Base-by-base conservation (phyloP, 1,140 invertebrate species). In the Ruditapes philippinarum region DNA sequence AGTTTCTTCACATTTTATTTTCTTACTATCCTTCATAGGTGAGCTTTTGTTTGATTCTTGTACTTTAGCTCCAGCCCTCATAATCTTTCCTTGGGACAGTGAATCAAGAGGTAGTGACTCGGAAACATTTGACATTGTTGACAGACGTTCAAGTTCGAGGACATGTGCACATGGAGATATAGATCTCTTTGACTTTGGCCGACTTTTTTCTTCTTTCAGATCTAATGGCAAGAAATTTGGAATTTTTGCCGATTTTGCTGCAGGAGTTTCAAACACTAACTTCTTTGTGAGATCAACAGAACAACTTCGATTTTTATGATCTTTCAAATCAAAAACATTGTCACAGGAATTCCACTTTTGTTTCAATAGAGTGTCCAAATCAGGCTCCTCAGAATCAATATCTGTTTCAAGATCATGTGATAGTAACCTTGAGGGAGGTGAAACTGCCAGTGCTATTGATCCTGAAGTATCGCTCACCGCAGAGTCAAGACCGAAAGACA, bases 381-480 rank as follows among this genome's bases (percentile, higher is more conserved):
- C 76, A 2, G 74, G 85, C 57, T 88, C 85, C 25, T 31, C 85
- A 45, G 40, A 31, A 38, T 88, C 85, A 49, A 88, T 88, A 36
- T 88, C 85, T 31, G 85, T 88, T 70, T 88, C 85, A 19, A 88
- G n/a, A 60, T 88, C 85, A 88, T 88, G 54, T 9, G 85, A 80
- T 25, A 88, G 36, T 31, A 88, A 54, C 40, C 85, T 22, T 62
- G 84, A 33, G 5, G 33, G 45, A 12, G 68, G 74, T 17, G 74
- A 78, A 19, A 42, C 70, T n/a, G 25, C 40, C 17, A 51, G 31
- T 36, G 22, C 12, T 2, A 25, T 7, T 19, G 31, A 33, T 9
- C 12, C 74, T 19, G 74, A 33, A 70, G 17, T 40, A 40, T 28
- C 33, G 38, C 22, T 36, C 5, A 78, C 2, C 7, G 33, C 74